These are phyloP conservation scores for Aphidius gifuensis DNA, from an alignment of 1,140 invertebrate genomes.

Conservation along the genomic window DNA sequence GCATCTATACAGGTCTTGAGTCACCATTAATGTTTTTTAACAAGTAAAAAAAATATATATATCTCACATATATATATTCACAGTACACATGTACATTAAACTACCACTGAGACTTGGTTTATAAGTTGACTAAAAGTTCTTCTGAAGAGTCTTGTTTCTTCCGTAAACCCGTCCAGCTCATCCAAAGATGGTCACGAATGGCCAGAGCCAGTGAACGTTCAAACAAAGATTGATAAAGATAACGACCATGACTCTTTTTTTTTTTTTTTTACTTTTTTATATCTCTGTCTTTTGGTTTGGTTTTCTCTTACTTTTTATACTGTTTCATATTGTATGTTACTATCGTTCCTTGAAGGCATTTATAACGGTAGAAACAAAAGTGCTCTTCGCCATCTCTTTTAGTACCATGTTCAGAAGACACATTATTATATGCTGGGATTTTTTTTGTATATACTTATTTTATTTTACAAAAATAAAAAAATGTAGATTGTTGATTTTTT, in stretches of 20 bases:
- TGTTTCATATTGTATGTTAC: too few relatives aligned
- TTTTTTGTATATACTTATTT: too few relatives aligned
- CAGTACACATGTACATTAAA: background rate
- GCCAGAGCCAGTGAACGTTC: slow-evolving; percentile 35
- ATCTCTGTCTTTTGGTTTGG: too few relatives aligned
- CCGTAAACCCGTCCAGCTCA: slow-evolving; percentile 37
- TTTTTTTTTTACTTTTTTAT: background rate
- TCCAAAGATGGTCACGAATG: slow-evolving; percentile 43
- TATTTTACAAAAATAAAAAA: too few relatives aligned
- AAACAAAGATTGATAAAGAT: slow-evolving; percentile 47
- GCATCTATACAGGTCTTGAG: background rate
- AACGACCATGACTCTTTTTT: slow-evolving; percentile 37
- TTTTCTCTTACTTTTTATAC: too few relatives aligned
- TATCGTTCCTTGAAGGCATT: slow-evolving; percentile 12
- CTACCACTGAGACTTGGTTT: too few relatives aligned
- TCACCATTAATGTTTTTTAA: background rate
- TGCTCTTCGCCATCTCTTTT: slow-evolving; percentile 21
- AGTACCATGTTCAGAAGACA: slow-evolving; percentile 12
- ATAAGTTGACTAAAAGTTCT: background rate
- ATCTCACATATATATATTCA: too few relatives aligned
- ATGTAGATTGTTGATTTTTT: too few relatives aligned
- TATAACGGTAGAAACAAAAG: slow-evolving; percentile 43
- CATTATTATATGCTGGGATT: slow-evolving; percentile 6
- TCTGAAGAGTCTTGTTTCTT: slow-evolving; percentile 15
- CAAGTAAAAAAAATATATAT: too few relatives aligned